phyloP scores from a whole-genome alignment of 2,888 invertebrate species.

The Dryocosmus kuriphilus region DNA sequence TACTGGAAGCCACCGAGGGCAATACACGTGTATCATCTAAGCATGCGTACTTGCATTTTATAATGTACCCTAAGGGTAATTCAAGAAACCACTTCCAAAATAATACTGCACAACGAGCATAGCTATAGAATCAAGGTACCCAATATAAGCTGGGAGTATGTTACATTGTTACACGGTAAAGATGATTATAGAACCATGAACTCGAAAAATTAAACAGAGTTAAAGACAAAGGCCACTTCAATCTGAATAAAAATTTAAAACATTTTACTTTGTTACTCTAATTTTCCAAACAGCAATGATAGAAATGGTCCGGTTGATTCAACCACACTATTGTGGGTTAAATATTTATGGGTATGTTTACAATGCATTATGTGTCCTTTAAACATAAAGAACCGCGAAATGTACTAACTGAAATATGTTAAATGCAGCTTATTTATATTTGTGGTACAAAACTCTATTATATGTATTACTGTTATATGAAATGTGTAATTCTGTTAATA shows the following conservation, averaged over 20 bases:
- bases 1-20: not conserved
- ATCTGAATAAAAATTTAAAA: not conserved
- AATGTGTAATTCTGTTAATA: too few species aligned
- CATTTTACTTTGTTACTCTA: not conserved
- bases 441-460: too few species aligned
- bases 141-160: not conserved
- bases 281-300: too few species aligned
- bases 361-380: too few species aligned
- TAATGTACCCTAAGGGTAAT: conserved; percentile 59
- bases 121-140: conserved; percentile 68
- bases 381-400: too few species aligned
- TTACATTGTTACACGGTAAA: conserved; percentile 5
- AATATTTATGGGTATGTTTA: too few species aligned
- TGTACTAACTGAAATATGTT: too few species aligned
- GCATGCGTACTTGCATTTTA: conserved; percentile 43
- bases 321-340: too few species aligned
- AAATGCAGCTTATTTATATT: too few species aligned
- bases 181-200: conserved; percentile 3
- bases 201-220: not conserved
- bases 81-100: conserved; percentile 66
- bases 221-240: not conserved
- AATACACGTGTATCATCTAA: conserved; percentile 13
- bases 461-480: too few species aligned
- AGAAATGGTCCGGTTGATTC: too few species aligned
- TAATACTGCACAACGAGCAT: conserved; percentile 60